Base-by-base conservation (phyloP, 2,113 vertebrate genomes). In the Ctenodactylus gundi region DNA sequence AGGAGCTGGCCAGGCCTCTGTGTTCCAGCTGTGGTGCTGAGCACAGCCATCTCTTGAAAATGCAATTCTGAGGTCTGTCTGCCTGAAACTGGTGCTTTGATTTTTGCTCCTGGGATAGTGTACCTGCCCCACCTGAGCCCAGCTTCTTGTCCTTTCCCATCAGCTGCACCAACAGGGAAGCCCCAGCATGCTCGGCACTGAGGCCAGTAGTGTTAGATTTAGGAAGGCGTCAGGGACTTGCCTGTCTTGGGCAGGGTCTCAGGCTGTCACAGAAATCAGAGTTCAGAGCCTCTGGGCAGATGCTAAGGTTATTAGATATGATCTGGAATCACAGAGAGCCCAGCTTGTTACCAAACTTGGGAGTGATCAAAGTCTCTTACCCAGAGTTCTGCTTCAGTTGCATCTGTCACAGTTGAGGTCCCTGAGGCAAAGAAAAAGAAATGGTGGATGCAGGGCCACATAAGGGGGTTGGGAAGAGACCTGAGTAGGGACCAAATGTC, bases 401-500 rank as follows among this genome's bases (percentile, higher is more conserved):
- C 6, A 3, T 80, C 1, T 62, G 75, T 46, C n/a, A 65, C 8
- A 46, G 75, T 0, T 65, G 70, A 57, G 41, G 65, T 0, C 46
- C 34, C 84, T 21, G 20, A 57, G 60, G 36, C 70, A 83, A 77
- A 49, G 44, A 27, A 17, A 67, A 65, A 81, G 51, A 73, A 31
- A 29, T n/a, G 51, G 7, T 85, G 44, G 39, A 25, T 0, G 2
- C 5, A 21, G 86, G 36, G 49, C 64, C 29, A 34, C 55, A 4
- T 6, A 6, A 39, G 3, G 31, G 29, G n/a, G n/a, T n/a, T n/a
- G n/a, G n/a, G n/a, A n/a, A n/a, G n/a, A n/a, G 21, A 0, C 31
- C 64, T 10, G 34, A 64, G 0, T 0, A 2, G 58, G 34, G 25
- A n/a, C 18, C 49, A 20, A 14, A 12, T 14, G 21, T 18, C 78